Percentiles rank a stretch among this genome's conserved stretches.
phyloP scores from a whole-genome alignment of 2,888 invertebrate genomes.

The Tryphoninae sp. region DNA sequence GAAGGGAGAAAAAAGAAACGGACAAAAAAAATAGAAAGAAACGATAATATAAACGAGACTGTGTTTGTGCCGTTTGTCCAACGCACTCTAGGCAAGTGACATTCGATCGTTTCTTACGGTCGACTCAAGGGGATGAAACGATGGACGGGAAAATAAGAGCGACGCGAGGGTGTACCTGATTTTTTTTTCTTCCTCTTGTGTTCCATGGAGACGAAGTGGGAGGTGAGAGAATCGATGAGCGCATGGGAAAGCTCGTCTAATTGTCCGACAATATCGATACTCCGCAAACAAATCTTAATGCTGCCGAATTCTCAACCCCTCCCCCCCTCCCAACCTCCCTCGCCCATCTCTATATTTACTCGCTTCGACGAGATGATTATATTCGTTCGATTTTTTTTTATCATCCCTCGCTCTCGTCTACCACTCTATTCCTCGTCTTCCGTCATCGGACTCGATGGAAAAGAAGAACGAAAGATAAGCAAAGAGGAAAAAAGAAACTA shows the following conservation, averaged over 20 bases:
- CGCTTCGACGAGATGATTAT: conserved; percentile 21
- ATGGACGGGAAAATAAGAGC: neutral
- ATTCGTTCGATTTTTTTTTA: conserved; percentile 24
- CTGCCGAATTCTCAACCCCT: neutral
- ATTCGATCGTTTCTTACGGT: conserved; percentile 20
- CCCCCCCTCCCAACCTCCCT: neutral
- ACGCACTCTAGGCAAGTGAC: conserved; percentile 44
- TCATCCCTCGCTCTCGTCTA: neutral
- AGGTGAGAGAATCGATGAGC: neutral
- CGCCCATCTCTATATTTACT: conserved; percentile 24
- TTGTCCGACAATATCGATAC: conserved; percentile 53
- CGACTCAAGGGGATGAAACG: neutral
- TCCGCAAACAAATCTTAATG: conserved; percentile 34
- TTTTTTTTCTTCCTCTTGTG: neutral
- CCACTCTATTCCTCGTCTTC: neutral
- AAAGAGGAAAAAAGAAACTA: conserved; percentile 10
- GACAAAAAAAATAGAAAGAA: neutral
- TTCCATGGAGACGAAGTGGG: neutral
- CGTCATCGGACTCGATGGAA: conserved; percentile 11
- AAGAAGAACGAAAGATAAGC: conserved; percentile 37
- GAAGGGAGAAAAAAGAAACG: neutral
- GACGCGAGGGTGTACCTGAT: neutral
- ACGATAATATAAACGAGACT: neutral
- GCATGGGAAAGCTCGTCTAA: conserved; percentile 35
- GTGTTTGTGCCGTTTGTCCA: conserved; percentile 6